Conservation (phyloP, 2,888 invertebrate genomes). For the Ectemnius cavifrons region DNA sequence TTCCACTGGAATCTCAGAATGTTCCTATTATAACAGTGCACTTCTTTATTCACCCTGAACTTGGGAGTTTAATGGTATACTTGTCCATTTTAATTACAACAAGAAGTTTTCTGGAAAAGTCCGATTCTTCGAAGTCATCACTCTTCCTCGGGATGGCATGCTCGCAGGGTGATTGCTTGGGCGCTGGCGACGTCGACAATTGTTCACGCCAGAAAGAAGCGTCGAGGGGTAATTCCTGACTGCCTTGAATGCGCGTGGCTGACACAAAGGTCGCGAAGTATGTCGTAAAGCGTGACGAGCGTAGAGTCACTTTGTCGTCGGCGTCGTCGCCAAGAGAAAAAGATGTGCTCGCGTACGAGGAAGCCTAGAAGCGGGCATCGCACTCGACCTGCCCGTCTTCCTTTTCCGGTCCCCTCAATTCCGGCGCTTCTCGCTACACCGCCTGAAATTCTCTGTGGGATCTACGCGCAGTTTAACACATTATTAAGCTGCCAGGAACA, state of each 20-base stretch:
- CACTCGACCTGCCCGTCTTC: background rate
- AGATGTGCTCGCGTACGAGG: background rate
- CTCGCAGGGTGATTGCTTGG: no score
- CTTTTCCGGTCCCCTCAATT: conserved; percentile 27
- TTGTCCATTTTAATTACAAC: background rate
- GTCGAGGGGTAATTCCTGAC: no score
- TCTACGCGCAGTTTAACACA: conserved; percentile 58
- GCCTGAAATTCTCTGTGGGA: conserved; percentile 30
- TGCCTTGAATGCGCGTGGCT: background rate
- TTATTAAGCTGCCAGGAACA: background rate
- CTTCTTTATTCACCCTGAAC: background rate
- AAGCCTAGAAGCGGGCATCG: background rate
- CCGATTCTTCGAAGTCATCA: no score
- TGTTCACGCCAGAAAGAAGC: no score
- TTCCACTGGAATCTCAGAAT: no score
- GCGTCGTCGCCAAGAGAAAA: background rate
- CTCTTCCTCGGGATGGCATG: no score
- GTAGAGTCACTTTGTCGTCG: conserved; percentile 41
- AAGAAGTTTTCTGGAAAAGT: no score
- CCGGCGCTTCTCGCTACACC: conserved; percentile 3
- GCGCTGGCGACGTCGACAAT: background rate
- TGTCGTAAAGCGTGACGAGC: conserved; percentile 35
- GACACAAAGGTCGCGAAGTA: conserved; percentile 28
- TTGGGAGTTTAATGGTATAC: background rate
- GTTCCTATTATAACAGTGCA: no score